Evolutionary conservation across 30 jellyfish, hydroid and myxozoan species (phyloP).

Genomic region (Morbakka virulenta): DNA sequence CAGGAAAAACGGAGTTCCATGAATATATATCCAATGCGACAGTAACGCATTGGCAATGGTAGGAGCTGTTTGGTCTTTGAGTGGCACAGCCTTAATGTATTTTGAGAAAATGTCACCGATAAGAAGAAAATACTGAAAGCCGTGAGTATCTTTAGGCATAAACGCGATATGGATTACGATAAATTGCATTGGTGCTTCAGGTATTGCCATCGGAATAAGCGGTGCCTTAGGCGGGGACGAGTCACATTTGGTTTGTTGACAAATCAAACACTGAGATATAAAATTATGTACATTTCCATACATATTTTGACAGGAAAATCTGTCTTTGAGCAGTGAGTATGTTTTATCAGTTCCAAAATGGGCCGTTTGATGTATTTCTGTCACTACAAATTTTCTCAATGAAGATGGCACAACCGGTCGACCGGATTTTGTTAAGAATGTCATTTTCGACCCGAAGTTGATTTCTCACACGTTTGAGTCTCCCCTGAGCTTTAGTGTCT

Average conservation of each 20-base stretch:
- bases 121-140: conserved; percentile 18
- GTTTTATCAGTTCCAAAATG: conserved; percentile 26
- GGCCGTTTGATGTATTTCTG: conserved; percentile 7
- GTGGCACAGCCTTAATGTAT: conserved; percentile 16
- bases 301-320: conserved; percentile 47
- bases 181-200: conserved; percentile 53
- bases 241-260: conserved; percentile 50
- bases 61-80: conserved; percentile 5
- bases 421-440: conserved; percentile 41
- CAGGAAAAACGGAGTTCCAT: background rate
- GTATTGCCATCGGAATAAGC: conserved; percentile 20
- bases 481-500: background rate
- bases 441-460: conserved; percentile 39
- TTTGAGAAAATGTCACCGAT: conserved; percentile 21
- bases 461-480: conserved; percentile 13
- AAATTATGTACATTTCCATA: conserved; percentile 2
- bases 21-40: background rate
- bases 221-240: conserved; percentile 28
- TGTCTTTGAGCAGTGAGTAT: conserved; percentile 6
- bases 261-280: background rate
- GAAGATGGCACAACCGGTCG: conserved; percentile 58
- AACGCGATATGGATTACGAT: conserved; percentile 11
- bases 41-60: background rate
- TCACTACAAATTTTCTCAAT: conserved; percentile 1
- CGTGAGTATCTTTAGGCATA: conserved; percentile 8